Evolutionary conservation across 1,140 invertebrate genomes (phyloP).

Genomic region (Leptopilina boulardi): DNA sequence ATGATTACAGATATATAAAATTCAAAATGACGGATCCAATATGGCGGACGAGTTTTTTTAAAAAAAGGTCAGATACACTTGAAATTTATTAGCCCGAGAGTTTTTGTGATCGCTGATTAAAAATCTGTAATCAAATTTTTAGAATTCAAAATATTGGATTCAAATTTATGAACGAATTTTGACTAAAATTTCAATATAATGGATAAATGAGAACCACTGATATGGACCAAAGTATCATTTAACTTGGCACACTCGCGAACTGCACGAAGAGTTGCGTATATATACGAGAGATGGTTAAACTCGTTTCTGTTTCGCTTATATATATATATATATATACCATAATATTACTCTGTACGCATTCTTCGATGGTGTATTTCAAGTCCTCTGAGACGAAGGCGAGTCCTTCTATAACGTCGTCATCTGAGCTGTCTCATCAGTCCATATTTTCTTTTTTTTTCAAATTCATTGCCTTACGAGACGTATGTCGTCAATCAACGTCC

Average conservation of each 20-base stretch:
- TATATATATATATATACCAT: background rate
- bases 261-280: background rate
- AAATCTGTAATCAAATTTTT: too few species aligned
- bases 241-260: conserved; percentile 54
- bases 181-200: too few species aligned
- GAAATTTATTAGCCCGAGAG: too few species aligned
- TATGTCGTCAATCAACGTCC: background rate
- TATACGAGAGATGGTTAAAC: background rate
- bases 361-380: background rate
- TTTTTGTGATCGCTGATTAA: too few species aligned
- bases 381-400: background rate
- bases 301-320: conserved; percentile 48
- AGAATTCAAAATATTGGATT: too few species aligned
- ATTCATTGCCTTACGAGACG: background rate
- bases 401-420: conserved; percentile 1
- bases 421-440: background rate
- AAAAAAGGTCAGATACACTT: too few species aligned
- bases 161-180: too few species aligned
- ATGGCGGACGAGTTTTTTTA: too few species aligned
- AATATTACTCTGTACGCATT: background rate
- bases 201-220: conserved; percentile 56
- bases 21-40: too few species aligned
- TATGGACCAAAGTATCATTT: conserved; percentile 60
- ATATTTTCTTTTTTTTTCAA: conserved; percentile 9
- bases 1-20: too few species aligned